Evolutionary conservation across 2,113 vertebrate species (phyloP), one percentile per base, ranked within the genome.

Genomic region (Rhinoderma darwinii): DNA sequence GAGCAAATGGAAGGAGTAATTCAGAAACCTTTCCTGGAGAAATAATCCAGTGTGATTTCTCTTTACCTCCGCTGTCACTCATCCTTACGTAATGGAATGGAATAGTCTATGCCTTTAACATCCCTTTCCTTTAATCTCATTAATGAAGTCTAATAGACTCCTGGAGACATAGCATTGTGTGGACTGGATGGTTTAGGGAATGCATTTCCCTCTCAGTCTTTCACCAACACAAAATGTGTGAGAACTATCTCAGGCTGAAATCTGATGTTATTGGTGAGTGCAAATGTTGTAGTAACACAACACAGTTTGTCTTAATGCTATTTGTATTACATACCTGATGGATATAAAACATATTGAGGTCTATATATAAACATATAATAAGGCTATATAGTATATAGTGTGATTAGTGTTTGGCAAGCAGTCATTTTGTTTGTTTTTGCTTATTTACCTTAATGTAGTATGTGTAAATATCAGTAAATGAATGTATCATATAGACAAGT

Each of bases 41-140:
- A 82, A 81, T 87, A 82, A 82, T 74, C 85, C 78, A n/a, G n/a
- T 61, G 66, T 59, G 84, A 73, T 80, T 86, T 80, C 51, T 83
- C 78, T 75, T 89, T 59, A 80, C 83, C 89, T 54, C 84, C 88
- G 84, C 83, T 84, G 76, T 89, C 90, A 90, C 91, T 90, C 91
- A 89, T 90, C 88, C 89, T 92, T 90, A 80, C 89, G 90, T 94
- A 93, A 93, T 91, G 90, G 92, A 94, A 94, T 93, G 89, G 93
- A 93, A 91, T 90, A 88, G 91, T 89, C 91, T 94, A 91, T 93
- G 90, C 88, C 92, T 93, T 91, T 93, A 93, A 92, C 94, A 89
- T 92, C 90, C 92, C 92, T 92, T 90, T 90, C 90, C 88, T 92
- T 92, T 96, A 96, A 96, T 96, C 94, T 94, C 91, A 93, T 95